Conservation (phyloP, 2,888 invertebrate species). For the Oeneis ivallda region DNA sequence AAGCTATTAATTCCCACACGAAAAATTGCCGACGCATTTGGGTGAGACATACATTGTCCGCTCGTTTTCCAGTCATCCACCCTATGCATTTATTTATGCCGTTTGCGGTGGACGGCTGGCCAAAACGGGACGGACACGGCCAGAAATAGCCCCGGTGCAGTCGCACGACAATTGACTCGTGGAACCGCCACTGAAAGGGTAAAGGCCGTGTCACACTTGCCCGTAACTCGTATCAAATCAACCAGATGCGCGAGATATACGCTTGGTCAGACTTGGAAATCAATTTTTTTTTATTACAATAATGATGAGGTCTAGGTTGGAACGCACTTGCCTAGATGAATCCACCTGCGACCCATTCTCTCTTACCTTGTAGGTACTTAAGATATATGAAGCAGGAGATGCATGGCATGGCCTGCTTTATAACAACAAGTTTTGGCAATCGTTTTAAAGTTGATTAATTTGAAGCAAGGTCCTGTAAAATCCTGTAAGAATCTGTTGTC, state of each 20-base stretch:
- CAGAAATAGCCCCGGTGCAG: slow-evolving; percentile 54
- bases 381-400: no score
- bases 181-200: slow-evolving; percentile 43
- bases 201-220: slow-evolving; percentile 22
- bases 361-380: no score
- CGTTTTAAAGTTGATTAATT: no score
- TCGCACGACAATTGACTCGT: slow-evolving; percentile 56
- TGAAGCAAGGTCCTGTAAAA: not conserved
- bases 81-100: slow-evolving; percentile 28
- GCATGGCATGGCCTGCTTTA: no score
- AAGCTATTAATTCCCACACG: slow-evolving; percentile 6
- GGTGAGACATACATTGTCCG: slow-evolving; percentile 16
- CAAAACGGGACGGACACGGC: slow-evolving; percentile 53
- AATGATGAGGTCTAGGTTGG: no score
- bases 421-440: no score
- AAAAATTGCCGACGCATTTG: slow-evolving; percentile 12
- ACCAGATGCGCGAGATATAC: not conserved
- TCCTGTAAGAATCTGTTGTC: not conserved
- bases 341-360: no score
- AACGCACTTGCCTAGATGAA: no score
- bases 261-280: not conserved
- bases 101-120: slow-evolving; percentile 43
- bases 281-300: no score
- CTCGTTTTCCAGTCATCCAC: slow-evolving; percentile 20
- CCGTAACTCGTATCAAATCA: not conserved